Conservation (phyloP, 2,797 vertebrate genomes). For the Chanos chanos region DNA sequence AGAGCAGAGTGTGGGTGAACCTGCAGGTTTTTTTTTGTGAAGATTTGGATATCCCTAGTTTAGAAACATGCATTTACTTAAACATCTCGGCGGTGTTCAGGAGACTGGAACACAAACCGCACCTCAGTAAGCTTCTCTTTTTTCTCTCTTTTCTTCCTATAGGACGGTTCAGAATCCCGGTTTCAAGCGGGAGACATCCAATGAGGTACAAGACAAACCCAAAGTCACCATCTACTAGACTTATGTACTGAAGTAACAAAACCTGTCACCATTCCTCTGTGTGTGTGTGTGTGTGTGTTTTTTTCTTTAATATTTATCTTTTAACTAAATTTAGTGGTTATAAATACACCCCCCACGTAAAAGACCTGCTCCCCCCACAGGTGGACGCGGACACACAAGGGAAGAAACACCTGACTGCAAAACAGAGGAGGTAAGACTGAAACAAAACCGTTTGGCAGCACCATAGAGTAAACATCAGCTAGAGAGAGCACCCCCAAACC, state of each 20-base stretch:
- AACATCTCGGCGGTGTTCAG: no score
- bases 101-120: no score
- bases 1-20: no score
- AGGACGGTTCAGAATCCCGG: conserved; percentile 61
- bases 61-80: no score
- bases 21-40: no score
- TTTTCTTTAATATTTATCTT: no score
- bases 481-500: no score
- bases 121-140: neutral
- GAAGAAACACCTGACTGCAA: conserved; percentile 86
- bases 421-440: conserved; percentile 84
- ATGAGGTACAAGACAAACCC: conserved; percentile 63
- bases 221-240: neutral
- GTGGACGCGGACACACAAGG: conserved; percentile 70
- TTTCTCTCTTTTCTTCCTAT: conserved; percentile 12
- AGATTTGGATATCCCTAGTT: no score
- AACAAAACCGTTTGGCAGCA: neutral
- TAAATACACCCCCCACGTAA: neutral
- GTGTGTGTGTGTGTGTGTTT: no score
- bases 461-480: neutral
- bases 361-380: conserved; percentile 52
- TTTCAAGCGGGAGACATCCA: conserved; percentile 67
- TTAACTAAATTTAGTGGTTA: neutral
- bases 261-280: no score
- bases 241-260: no score